Evolutionary conservation across 2,797 vertebrate species (phyloP).

Genomic region (Lepus townsendii): DNA sequence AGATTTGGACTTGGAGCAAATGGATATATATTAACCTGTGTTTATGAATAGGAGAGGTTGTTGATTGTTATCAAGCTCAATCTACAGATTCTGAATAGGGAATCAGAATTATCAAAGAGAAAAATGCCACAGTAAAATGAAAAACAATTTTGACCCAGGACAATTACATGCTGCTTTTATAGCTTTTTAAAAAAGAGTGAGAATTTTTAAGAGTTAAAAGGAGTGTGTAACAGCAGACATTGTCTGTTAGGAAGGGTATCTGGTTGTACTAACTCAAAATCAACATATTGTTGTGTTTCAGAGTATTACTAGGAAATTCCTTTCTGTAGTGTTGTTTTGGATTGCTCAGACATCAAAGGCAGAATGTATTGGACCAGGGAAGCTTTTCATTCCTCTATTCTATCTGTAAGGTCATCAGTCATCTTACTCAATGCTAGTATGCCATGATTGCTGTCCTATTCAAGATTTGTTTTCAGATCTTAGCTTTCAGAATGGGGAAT

Average conservation of each 20-base stretch:
- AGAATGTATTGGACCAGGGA: not conserved
- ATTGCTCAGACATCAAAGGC: not conserved
- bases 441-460: not conserved
- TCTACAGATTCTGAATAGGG: not conserved
- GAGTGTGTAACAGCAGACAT: not conserved
- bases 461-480: constrained; percentile 7
- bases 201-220: too few relatives aligned
- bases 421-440: not conserved
- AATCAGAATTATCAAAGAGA: not conserved
- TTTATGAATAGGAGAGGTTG: not conserved
- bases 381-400: not conserved
- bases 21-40: too few relatives aligned
- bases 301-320: not conserved
- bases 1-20: too few relatives aligned
- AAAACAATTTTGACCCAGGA: not conserved
- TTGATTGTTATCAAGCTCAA: not conserved
- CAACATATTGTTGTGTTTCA: not conserved
- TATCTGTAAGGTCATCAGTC: not conserved
- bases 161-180: not conserved
- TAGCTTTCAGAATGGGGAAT: constrained; percentile 41
- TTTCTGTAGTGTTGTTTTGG: not conserved
- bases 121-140: not conserved
- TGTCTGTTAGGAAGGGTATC: not conserved
- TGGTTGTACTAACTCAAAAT: not conserved
- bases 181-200: not conserved